Conservation (phyloP, 1,140 invertebrate genomes). For the Dendrolimus punctatus region DNA sequence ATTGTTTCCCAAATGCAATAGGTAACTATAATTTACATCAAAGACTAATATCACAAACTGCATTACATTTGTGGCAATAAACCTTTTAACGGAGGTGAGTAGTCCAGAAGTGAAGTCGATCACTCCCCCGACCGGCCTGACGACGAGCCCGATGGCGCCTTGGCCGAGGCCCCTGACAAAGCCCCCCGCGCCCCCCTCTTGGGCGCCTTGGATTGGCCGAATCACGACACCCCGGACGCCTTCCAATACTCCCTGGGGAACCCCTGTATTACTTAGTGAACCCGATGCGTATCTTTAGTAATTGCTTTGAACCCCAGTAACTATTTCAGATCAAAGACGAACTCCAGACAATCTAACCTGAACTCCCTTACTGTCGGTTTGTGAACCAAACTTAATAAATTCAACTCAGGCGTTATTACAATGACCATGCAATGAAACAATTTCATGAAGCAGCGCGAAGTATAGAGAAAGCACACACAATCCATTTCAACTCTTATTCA, state of each 20-base stretch:
- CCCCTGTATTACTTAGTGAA: no score
- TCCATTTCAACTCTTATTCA: slow-evolving; percentile 40
- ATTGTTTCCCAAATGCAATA: no score
- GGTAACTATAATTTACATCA: no score
- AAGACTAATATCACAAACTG: neutral
- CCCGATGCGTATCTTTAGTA: no score
- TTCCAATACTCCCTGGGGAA: slow-evolving; percentile 41
- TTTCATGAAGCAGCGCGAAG: no score
- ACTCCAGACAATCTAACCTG: no score
- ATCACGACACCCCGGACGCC: slow-evolving; percentile 43
- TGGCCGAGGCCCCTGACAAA: slow-evolving; percentile 38
- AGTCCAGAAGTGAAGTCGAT: slow-evolving; percentile 49
- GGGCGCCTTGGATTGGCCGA: slow-evolving; percentile 36
- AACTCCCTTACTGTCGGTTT: no score
- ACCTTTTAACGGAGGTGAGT: slow-evolving; percentile 46
- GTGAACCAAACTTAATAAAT: no score
- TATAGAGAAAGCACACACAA: slow-evolving; percentile 2
- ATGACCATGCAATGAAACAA: no score
- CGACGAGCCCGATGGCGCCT: slow-evolving; percentile 43
- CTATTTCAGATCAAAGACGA: no score
- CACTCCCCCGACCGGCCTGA: slow-evolving; percentile 43
- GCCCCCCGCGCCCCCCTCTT: slow-evolving; percentile 30
- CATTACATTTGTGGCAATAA: neutral
- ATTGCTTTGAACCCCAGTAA: no score
- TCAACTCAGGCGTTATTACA: no score